Conservation (phyloP, 2,888 invertebrate genomes). For the Serripes groenlandicus region DNA sequence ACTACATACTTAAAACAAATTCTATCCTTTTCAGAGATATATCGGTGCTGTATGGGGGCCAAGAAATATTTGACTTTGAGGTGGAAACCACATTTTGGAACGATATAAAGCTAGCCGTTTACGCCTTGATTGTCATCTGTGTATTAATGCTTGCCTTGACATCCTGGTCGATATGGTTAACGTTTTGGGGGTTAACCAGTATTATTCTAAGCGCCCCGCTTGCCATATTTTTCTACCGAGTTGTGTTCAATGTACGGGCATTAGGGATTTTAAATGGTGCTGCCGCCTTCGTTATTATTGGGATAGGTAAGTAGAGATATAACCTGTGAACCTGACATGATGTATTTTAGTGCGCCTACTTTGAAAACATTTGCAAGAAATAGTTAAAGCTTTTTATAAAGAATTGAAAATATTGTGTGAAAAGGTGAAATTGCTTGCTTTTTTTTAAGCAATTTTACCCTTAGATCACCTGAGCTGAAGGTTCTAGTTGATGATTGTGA, state of each 20-base stretch:
- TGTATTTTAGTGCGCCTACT: no score
- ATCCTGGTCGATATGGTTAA: constrained; percentile 82
- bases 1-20: no score
- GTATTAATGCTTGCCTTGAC: constrained; percentile 82
- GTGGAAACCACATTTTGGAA: constrained; percentile 82
- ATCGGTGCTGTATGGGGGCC: constrained; percentile 83
- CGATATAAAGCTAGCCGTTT: constrained; percentile 80
- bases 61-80: constrained; percentile 84
- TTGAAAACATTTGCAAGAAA: no score
- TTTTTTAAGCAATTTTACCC: no score
- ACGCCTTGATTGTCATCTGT: constrained; percentile 76
- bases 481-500: no score
- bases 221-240: constrained; percentile 82
- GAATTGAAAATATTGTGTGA: no score
- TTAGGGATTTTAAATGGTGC: constrained; percentile 84
- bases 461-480: no score
- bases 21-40: constrained; percentile 82
- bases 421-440: no score
- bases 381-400: no score
- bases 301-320: constrained; percentile 79
- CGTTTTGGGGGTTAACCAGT: constrained; percentile 77
- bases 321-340: no score
- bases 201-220: constrained; percentile 82
- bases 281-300: constrained; percentile 84
- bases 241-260: constrained; percentile 77